Base-by-base conservation (phyloP, 2,797 vertebrate genomes). In the Anniella stebbinsi region DNA sequence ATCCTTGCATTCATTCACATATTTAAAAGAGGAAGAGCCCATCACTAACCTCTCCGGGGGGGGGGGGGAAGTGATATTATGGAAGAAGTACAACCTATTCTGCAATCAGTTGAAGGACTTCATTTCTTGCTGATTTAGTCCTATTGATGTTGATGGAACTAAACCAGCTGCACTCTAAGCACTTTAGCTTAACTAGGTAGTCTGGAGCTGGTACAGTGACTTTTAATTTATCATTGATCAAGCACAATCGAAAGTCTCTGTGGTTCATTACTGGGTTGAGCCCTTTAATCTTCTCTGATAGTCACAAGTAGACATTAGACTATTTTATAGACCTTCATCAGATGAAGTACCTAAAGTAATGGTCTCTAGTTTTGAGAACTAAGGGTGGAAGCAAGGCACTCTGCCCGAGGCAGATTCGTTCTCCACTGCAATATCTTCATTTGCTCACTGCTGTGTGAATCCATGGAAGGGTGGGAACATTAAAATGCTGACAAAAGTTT, bases 251-350 rank as follows among this genome's bases (percentile, higher is more conserved):
- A 69, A 67, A 13, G 6, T 7, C 63, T 30, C 66, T 28, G 12
- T 28, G 4, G 30, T 60, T 41, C 30, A 87, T 54, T 38, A 36
- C 5, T 21, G 76, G 38, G n/a, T 23, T 78, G 18, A 87, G 57
- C 4, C 41, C 41, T 87, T 48, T 48, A 78, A 77, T 66, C 48
- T 85, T 36, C 21, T 80, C 87, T 80, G 86, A 80, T 80, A 33
- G 48, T 54, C 76, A 69, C 30, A 80, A 80, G 41, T 51, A 69
- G 45, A 69, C 41, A 70, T 69, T 80, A 30, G 63, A 21, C 23
- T 36, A n/a, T 63, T 54, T 80, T 80, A 87, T 36, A 80, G 66
- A 75, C 38, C n/a, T 80, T 54, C 63, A 38, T 80, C 63, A 38
- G 57, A 13, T 38, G 21, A 78, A 87, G 63, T 67, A 66, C 33